phyloP scores from a whole-genome alignment of 2,888 invertebrate genomes.

The Teleiodes luculella region DNA sequence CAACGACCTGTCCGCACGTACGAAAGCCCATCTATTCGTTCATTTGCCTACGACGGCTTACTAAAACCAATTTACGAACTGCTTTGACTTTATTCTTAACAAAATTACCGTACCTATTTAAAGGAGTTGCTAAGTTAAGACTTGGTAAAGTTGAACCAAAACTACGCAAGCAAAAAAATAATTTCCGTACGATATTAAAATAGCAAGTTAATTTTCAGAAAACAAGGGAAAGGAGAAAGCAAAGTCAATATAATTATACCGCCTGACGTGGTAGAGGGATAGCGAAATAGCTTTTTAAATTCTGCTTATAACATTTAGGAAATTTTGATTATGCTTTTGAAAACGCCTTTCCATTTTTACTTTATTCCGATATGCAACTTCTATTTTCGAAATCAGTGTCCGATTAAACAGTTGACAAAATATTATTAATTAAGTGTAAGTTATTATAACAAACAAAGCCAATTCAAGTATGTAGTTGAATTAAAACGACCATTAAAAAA shows the following conservation, averaged over 20 bases:
- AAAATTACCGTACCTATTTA: not conserved
- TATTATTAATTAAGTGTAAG: not conserved
- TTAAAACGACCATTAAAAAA: not conserved
- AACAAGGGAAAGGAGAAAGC: conserved; percentile 62
- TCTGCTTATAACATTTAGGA: conserved; percentile 41
- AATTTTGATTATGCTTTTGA: conserved; percentile 26
- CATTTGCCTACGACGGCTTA: conserved; percentile 29
- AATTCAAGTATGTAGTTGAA: not conserved
- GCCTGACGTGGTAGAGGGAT: conserved; percentile 60
- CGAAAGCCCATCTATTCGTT: not conserved
- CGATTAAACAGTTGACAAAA: too few species aligned
- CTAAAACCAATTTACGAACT: conserved; percentile 25
- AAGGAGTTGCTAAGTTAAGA: not conserved
- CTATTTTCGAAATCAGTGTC: too few species aligned
- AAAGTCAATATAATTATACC: conserved; percentile 61
- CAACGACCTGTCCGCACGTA: conserved; percentile 52
- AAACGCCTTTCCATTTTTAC: not conserved
- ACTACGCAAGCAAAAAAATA: conserved; percentile 25
- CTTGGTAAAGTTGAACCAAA: conserved; percentile 2
- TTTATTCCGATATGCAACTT: too few species aligned
- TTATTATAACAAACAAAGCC: not conserved
- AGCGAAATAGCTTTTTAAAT: conserved; percentile 62
- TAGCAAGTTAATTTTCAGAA: conserved; percentile 53
- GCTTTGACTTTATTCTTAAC: not conserved
- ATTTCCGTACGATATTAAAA: conserved; percentile 42